Evolutionary conservation across 2,797 vertebrate species (phyloP), one percentile per base, ranked within the genome.

Genomic region (Cygnus olor): DNA sequence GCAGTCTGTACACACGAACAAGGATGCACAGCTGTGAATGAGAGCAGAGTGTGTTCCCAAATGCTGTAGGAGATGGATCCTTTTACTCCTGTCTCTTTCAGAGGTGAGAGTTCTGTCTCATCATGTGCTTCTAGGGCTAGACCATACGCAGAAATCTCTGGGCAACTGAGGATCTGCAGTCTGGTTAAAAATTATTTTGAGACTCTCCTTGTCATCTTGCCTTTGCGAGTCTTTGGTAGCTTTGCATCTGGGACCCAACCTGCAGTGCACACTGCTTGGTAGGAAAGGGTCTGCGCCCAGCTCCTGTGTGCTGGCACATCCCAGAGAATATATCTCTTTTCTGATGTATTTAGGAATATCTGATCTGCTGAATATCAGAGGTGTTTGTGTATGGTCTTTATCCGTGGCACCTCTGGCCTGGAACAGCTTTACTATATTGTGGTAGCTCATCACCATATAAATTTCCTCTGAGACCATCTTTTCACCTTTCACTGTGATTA

Each of bases 1-100:
- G 88, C 95, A 94, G 76, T 44, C 95, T 94, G 76, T 91, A 94
- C 85, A 94, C 91, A 91, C 47, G 72, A 93, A 88, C 93, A 82
- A 90, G 92, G 96, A 96, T 93, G 87, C 95, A 94, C 93, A 95
- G 92, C 95, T 54, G 30, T 42, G 61, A 54, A 54, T 5, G 14
- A 53, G 61, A 65, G 32, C 30, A 42, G 51, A 54, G 40, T 44
- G 25, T 34, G 18, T 24, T 53, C 76, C 30, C 38, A 44, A 40
- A 53, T 65, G 38, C 40, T 65, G 51, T 34, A 65, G 32, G 49
- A 54, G 51, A 27, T 21, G 32, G 24, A 27, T 27, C 53, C 40
- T 74, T 44, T 42, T 58, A 57, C 24, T 40, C 30, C 25, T 53
- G 38, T 19, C 47, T 65, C 24, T 65, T 40, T 34, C 63, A 17